phyloP scores from a whole-genome alignment of 2,113 vertebrate genomes.

The Ceyx margarethae region DNA sequence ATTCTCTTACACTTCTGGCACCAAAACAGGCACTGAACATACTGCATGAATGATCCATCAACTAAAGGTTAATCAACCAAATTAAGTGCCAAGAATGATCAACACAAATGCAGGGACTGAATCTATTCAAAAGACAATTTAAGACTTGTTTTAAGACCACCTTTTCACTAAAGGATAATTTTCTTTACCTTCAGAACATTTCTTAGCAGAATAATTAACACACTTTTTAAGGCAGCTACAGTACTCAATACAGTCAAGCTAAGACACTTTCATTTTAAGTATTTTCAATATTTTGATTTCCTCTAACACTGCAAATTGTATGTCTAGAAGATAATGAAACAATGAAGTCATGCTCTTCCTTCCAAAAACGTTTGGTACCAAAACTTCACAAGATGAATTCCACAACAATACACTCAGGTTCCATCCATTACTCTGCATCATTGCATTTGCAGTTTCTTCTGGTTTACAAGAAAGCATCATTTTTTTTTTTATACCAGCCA shows the following conservation, averaged over 20 bases:
- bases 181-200: background rate
- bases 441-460: slow-evolving; percentile 8
- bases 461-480: slow-evolving; percentile 27
- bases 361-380: background rate
- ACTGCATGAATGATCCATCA: background rate
- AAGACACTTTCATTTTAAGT: background rate
- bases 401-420: slow-evolving; percentile 7
- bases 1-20: background rate
- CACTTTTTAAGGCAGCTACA: background rate
- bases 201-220: background rate
- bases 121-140: background rate
- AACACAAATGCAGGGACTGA: background rate
- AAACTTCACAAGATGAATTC: background rate
- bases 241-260: background rate
- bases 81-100: background rate
- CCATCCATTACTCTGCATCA: slow-evolving; percentile 15
- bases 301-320: background rate
- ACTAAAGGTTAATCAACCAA: background rate
- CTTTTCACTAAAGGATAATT: background rate
- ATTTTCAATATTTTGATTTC: background rate
- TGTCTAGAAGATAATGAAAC: background rate
- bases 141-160: background rate
- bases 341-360: background rate
- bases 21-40: background rate
- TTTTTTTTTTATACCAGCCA: slow-evolving; percentile 48